phyloP scores from a whole-genome alignment of 2,888 invertebrate species.

The Hydrotaea cyrtoneurina region DNA sequence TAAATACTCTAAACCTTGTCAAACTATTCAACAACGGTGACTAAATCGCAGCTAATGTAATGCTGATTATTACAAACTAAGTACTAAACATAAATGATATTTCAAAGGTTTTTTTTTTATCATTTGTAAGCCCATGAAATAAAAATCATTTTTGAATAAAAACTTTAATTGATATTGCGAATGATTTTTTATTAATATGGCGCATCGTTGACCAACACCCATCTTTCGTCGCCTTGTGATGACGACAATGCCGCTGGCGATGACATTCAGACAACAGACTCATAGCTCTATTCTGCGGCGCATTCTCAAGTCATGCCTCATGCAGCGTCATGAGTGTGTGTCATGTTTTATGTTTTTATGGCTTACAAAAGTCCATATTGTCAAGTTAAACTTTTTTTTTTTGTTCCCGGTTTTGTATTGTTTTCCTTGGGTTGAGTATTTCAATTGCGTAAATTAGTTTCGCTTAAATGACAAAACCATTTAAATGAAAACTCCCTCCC shows the following conservation, averaged over 20 bases:
- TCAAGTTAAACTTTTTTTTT: constrained; percentile 31
- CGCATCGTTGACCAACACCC: constrained; percentile 27
- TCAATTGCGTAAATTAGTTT: constrained; percentile 67
- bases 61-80: too few species aligned
- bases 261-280: constrained; percentile 35
- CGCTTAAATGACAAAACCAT: constrained; percentile 61
- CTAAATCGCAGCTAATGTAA: too few species aligned
- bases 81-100: too few species aligned
- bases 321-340: neutral
- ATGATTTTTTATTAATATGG: neutral
- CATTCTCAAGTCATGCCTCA: constrained; percentile 19
- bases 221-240: neutral
- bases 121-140: too few species aligned
- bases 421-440: constrained; percentile 19
- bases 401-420: constrained; percentile 24
- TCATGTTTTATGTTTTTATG: too few species aligned
- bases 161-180: too few species aligned
- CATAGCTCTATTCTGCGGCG: constrained; percentile 1
- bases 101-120: too few species aligned
- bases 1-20: too few species aligned
- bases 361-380: constrained; percentile 57
- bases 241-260: neutral
- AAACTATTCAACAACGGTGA: too few species aligned
- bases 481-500: constrained; percentile 48
- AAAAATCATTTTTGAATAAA: too few species aligned